Evolutionary conservation across 2,888 invertebrate species (phyloP).

Genomic region (Branchellion lobata): DNA sequence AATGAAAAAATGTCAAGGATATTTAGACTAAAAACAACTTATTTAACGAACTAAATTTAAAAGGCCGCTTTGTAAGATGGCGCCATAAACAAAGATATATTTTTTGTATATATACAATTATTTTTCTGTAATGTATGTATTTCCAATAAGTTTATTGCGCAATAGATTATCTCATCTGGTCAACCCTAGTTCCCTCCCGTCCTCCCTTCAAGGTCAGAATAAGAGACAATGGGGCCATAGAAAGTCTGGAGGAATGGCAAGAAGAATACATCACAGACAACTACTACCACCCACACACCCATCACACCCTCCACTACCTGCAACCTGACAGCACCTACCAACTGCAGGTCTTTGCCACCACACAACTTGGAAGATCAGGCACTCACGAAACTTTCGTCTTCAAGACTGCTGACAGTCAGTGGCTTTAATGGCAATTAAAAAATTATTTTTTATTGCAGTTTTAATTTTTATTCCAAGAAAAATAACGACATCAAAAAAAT

Average conservation of each 20-base stretch:
- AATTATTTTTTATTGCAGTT: neutral
- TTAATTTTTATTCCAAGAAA: neutral
- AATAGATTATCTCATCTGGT: too few relatives aligned
- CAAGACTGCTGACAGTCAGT: slow-evolving; percentile 42
- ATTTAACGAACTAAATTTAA: too few relatives aligned
- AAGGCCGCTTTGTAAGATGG: too few relatives aligned
- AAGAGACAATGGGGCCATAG: slow-evolving; percentile 29
- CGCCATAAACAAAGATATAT: too few relatives aligned
- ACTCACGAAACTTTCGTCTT: slow-evolving; percentile 48
- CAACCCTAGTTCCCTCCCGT: too few relatives aligned
- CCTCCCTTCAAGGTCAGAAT: slow-evolving; percentile 43
- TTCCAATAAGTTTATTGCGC: too few relatives aligned
- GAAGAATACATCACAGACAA: slow-evolving; percentile 42
- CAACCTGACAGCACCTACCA: slow-evolving; percentile 48
- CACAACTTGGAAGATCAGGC: slow-evolving; percentile 49
- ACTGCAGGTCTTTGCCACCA: slow-evolving; percentile 49
- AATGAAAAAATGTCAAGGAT: too few relatives aligned
- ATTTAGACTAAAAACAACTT: too few relatives aligned
- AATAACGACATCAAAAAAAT: too few relatives aligned
- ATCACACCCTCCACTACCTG: slow-evolving; percentile 47
- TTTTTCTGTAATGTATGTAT: too few relatives aligned
- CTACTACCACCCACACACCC: slow-evolving; percentile 44
- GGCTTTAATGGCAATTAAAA: neutral
- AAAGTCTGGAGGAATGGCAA: slow-evolving; percentile 49
- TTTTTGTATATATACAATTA: too few relatives aligned